Evolutionary conservation across 2,797 vertebrate species (phyloP).

Genomic region (Scolopax rusticola): DNA sequence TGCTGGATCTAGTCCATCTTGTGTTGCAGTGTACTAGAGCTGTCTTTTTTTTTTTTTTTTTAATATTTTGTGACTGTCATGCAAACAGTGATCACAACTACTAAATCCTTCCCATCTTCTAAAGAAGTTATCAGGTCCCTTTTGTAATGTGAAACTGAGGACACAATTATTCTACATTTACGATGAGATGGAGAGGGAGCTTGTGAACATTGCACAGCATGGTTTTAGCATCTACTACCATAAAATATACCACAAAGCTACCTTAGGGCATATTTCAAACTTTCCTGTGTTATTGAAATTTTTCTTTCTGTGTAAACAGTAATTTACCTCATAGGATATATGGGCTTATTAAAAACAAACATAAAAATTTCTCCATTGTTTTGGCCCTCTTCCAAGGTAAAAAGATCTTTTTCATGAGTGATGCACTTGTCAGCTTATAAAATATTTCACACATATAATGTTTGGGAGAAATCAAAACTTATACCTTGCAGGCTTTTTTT

Average conservation of each 20-base stretch:
- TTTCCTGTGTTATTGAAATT: slow-evolving; percentile 35
- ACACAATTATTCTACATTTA: not conserved
- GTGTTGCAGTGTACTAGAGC: not conserved
- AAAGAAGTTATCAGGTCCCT: not conserved
- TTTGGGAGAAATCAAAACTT: not conserved
- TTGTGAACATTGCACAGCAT: not conserved
- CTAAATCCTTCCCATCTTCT: not conserved
- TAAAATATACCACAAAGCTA: not conserved
- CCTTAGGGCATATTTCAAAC: slow-evolving; percentile 51
- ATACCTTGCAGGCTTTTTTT: not conserved
- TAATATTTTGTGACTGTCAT: not conserved
- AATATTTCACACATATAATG: not conserved
- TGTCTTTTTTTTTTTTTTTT: not conserved
- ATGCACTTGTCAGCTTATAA: not conserved
- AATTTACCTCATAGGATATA: slow-evolving; percentile 62
- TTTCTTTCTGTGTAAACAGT: slow-evolving; percentile 27
- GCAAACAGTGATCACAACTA: not conserved
- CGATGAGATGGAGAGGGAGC: not conserved
- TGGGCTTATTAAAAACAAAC: slow-evolving; percentile 23
- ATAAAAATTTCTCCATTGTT: slow-evolving; percentile 12
- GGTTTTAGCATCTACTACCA: not conserved
- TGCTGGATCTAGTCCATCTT: not conserved
- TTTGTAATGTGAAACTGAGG: not conserved
- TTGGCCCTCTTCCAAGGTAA: not conserved
- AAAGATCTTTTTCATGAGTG: not conserved